These are phyloP conservation scores for Platypus cylindrus DNA, from an alignment of 2,888 invertebrate genomes.

Conservation along the genomic window DNA sequence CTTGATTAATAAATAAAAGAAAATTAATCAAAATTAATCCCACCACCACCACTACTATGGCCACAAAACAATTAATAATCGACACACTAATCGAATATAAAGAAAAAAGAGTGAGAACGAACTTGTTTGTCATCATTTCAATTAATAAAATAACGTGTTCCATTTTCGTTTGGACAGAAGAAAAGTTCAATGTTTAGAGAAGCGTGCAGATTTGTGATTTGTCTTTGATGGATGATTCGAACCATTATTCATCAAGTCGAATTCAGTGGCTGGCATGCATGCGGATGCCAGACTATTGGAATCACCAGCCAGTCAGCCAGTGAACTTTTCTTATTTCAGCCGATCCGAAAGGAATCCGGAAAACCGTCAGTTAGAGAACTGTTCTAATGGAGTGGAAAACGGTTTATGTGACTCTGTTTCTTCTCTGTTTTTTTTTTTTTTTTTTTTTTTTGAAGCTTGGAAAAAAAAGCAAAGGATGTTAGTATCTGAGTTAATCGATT, in stretches of 20 bases:
- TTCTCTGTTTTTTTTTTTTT: no score
- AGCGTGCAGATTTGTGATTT: slow-evolving; percentile 31
- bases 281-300: slow-evolving; percentile 22
- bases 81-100: no score
- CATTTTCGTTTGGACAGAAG: slow-evolving; percentile 16
- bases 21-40: no score
- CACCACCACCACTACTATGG: no score
- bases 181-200: slow-evolving; percentile 21
- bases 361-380: no score
- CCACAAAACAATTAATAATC: slow-evolving; percentile 15
- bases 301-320: slow-evolving; percentile 13
- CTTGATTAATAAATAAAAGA: no score
- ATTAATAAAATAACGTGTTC: slow-evolving; percentile 23
- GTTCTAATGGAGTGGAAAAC: slow-evolving; percentile 28
- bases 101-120: slow-evolving; percentile 14
- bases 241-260: slow-evolving; percentile 33
- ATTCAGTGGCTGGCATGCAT: slow-evolving; percentile 27
- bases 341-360: slow-evolving; percentile 18
- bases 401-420: slow-evolving; percentile 26
- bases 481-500: no score
- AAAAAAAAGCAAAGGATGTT: no score
- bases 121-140: slow-evolving; percentile 22
- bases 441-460: no score
- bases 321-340: slow-evolving; percentile 21
- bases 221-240: slow-evolving; percentile 36